Conservation (phyloP, 2,113 vertebrate genomes). For the Pantherophis guttatus region DNA sequence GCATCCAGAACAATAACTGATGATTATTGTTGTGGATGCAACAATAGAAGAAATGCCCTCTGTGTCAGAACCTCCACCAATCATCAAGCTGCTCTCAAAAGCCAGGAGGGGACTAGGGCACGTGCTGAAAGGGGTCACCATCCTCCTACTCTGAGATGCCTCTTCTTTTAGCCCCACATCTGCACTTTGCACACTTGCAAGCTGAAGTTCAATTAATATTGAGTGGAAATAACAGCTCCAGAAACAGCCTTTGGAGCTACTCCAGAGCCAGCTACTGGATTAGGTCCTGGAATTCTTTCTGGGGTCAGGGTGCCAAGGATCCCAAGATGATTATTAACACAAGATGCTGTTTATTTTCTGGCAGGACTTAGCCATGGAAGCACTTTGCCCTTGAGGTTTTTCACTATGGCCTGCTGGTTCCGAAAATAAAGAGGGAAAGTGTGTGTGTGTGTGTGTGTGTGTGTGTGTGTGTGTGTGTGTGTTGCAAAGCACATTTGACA, state of each 20-base stretch:
- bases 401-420: constrained; percentile 92
- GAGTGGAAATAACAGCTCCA: neutral
- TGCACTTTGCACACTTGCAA: neutral
- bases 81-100: neutral
- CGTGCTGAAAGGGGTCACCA: neutral
- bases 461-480: too few relatives aligned
- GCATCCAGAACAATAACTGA: neutral
- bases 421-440: constrained; percentile 23
- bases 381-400: constrained; percentile 86
- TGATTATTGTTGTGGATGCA: too few relatives aligned
- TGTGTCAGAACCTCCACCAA: neutral
- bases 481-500: neutral
- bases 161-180: neutral
- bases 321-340: constrained; percentile 71
- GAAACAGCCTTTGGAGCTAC: neutral
- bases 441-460: too few relatives aligned
- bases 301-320: neutral
- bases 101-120: neutral
- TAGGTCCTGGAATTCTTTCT: neutral
- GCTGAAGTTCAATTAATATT: neutral
- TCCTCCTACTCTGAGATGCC: neutral
- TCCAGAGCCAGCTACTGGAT: neutral
- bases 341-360: constrained; percentile 76
- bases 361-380: constrained; percentile 80
- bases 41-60: neutral